Conservation (phyloP, 2,888 invertebrate species). For the Oithona nana region DNA sequence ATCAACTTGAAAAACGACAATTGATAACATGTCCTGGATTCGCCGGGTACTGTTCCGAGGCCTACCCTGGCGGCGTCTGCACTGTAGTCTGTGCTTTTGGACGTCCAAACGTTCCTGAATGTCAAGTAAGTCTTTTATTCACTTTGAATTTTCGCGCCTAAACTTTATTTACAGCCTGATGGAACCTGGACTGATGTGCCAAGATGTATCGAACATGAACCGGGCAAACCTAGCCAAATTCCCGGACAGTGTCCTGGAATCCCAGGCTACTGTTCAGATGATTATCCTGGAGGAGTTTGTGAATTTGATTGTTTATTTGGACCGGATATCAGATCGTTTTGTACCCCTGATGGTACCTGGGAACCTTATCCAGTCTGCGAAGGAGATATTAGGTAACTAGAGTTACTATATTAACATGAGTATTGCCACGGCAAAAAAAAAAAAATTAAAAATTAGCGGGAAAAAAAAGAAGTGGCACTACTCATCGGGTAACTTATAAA, state of each 20-base stretch:
- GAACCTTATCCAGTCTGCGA: constrained; percentile 15
- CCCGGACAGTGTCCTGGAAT: constrained; percentile 16
- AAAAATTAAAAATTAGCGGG: too few species aligned
- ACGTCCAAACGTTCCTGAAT: constrained; percentile 14
- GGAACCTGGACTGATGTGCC: constrained; percentile 17
- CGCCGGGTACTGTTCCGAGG: constrained; percentile 14
- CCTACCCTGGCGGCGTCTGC: constrained; percentile 14
- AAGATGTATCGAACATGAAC: constrained; percentile 17
- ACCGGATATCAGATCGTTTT: constrained; percentile 11
- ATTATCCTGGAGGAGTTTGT: constrained; percentile 15
- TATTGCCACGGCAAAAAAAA: too few species aligned
- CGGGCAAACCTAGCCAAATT: constrained; percentile 12
- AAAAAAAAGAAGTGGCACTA: too few species aligned
- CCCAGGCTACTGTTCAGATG: constrained; percentile 15
- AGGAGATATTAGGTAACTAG: constrained; percentile 11
- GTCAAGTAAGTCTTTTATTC: constrained; percentile 5
- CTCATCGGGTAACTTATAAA: too few species aligned
- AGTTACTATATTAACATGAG: too few species aligned
- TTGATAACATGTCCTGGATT: constrained; percentile 10
- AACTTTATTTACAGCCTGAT: neutral
- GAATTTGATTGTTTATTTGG: constrained; percentile 16
- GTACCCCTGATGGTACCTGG: constrained; percentile 17
- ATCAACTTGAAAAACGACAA: neutral
- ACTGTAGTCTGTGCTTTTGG: constrained; percentile 16
- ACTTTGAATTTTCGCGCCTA: neutral